Percentiles rank a stretch among this genome's conserved stretches.
Conservation (phyloP, 2,888 invertebrate species). For the Aphrophora alni region DNA sequence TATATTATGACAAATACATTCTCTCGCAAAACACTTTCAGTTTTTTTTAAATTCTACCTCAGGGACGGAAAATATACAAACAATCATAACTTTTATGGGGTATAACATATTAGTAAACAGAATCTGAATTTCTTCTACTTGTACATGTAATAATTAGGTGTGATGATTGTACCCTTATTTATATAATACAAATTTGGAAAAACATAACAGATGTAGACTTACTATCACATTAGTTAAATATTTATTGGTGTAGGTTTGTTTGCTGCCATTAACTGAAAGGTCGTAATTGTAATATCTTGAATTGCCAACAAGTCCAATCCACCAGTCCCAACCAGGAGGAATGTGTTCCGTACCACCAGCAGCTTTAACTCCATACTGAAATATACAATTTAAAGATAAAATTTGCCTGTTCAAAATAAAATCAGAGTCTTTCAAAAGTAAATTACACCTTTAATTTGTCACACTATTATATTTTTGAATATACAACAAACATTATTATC, state of each 20-base stretch:
- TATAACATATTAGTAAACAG: no score
- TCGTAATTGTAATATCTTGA: constrained; percentile 92
- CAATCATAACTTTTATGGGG: no score
- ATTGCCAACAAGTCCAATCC: constrained; percentile 89
- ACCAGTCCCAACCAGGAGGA: constrained; percentile 86
- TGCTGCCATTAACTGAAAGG: constrained; percentile 79
- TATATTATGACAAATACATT: no score
- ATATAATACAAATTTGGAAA: no score
- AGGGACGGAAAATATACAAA: no score
- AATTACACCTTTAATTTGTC: neutral
- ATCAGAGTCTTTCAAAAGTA: neutral
- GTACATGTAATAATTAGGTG: no score
- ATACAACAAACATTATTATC: no score
- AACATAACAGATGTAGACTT: constrained; percentile 58
- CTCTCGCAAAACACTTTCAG: no score
- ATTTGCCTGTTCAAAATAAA: neutral
- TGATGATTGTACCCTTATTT: no score
- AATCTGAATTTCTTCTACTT: no score
- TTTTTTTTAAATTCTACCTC: no score
- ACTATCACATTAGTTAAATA: constrained; percentile 89
- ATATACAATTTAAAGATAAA: constrained; percentile 42
- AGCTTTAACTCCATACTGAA: constrained; percentile 66
- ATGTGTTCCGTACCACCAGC: constrained; percentile 70
- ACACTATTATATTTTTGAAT: constrained; percentile 15
- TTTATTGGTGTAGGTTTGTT: constrained; percentile 65